Evolutionary conservation across 1,140 invertebrate species (phyloP).

Genomic region (Penaeus indicus): DNA sequence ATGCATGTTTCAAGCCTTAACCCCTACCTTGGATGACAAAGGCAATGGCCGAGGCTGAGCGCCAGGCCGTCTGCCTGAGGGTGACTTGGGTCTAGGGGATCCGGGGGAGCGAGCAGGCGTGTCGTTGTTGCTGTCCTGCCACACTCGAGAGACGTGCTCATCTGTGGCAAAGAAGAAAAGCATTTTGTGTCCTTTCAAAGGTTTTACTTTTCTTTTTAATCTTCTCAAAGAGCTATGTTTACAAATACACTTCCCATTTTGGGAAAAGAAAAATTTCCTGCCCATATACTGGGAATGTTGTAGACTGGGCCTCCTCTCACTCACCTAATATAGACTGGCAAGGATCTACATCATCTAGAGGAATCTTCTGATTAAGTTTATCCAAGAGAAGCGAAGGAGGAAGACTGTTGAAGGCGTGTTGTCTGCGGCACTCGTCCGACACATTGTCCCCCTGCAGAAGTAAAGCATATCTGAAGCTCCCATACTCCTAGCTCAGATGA

Average conservation of each 20-base stretch:
- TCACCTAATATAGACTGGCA: conserved; percentile 51
- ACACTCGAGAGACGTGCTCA: conserved; percentile 63
- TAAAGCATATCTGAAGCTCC: background rate
- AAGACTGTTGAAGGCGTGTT: conserved; percentile 58
- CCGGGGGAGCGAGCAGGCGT: conserved; percentile 61
- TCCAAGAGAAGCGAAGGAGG: conserved; percentile 51
- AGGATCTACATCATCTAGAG: conserved; percentile 52
- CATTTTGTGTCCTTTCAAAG: no score
- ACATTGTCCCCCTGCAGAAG: conserved; percentile 53
- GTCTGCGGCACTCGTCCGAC: conserved; percentile 48
- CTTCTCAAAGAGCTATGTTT: no score
- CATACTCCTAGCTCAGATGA: no score
- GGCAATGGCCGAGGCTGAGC: background rate
- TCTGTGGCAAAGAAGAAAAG: conserved; percentile 7
- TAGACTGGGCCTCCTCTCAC: background rate
- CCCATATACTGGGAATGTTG: no score
- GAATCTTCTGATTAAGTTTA: conserved; percentile 51
- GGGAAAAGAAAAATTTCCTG: no score
- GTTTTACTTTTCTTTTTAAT: background rate
- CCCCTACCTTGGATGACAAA: no score
- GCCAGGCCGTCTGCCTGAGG: conserved; percentile 42
- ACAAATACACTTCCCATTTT: no score
- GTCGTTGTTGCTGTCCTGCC: conserved; percentile 64
- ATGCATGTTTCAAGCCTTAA: no score
- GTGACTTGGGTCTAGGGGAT: conserved; percentile 53